phyloP scores from a whole-genome alignment of 2,113 vertebrate genomes.

The Pheucticus melanocephalus region DNA sequence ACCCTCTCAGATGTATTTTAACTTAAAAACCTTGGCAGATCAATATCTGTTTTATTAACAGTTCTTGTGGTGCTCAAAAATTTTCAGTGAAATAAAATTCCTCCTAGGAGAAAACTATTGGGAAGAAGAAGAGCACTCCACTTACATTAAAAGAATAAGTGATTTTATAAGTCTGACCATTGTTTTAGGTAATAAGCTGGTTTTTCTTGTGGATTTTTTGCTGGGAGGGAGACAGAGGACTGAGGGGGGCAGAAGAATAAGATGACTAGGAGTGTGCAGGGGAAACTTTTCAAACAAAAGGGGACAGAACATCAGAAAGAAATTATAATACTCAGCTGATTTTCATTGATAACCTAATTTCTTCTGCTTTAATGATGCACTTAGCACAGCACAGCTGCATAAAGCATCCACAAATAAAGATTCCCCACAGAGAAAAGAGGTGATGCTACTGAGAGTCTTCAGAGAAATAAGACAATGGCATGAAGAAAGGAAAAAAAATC shows the following conservation, averaged over 20 bases:
- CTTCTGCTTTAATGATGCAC: background rate
- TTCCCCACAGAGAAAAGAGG: background rate
- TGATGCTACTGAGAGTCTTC: background rate
- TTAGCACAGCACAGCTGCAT: background rate
- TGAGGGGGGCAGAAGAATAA: background rate
- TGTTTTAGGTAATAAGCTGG: background rate
- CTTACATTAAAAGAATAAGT: background rate
- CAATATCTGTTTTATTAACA: background rate
- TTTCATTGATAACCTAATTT: slow-evolving; percentile 15
- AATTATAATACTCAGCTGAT: background rate
- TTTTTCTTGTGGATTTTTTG: background rate
- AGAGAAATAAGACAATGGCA: background rate
- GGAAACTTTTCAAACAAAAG: slow-evolving; percentile 2
- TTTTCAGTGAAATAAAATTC: background rate
- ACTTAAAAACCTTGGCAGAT: background rate
- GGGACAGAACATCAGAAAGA: background rate
- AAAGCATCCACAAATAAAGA: background rate
- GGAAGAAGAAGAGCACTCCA: background rate
- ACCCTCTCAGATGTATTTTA: background rate
- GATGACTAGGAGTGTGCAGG: background rate
- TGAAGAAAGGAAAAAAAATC: background rate
- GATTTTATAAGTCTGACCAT: background rate
- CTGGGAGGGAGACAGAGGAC: background rate
- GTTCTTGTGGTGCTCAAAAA: background rate
- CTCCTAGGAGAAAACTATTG: background rate